Conservation (phyloP, 37 sponge, comb jelly and placozoan genomes). For the Aplysina aerophoba region DNA sequence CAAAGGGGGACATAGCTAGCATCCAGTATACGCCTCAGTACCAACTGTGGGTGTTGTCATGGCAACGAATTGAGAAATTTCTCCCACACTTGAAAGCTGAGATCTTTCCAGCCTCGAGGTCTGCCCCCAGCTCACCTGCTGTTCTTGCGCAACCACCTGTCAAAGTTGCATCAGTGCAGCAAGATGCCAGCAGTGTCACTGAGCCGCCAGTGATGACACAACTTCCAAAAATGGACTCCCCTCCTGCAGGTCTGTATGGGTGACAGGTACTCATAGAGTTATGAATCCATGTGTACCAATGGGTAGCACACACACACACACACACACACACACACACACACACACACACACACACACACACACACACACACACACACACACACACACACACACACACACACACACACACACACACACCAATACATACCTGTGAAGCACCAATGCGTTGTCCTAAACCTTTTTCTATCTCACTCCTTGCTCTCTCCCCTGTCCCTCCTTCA, state of each 20-base stretch:
- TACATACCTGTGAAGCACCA: no score
- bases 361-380: conserved; percentile 18
- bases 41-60: conserved; percentile 77
- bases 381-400: conserved; percentile 7
- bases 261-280: not conserved
- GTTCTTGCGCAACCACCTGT: not conserved
- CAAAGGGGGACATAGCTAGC: not conserved
- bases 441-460: no score
- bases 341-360: conserved; percentile 13
- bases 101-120: conserved; percentile 66
- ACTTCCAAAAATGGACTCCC: not conserved
- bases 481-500: no score
- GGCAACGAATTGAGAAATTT: conserved; percentile 81
- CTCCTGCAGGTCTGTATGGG: conserved; percentile 9
- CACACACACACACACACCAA: not conserved
- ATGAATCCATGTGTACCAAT: not conserved
- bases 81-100: conserved; percentile 72
- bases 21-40: not conserved
- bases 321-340: conserved; percentile 44
- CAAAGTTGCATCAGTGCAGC: not conserved
- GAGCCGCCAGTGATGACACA: not conserved
- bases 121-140: conserved; percentile 4
- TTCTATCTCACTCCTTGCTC: no score
- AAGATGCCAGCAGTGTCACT: not conserved
- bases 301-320: not conserved